Evolutionary conservation across 2,797 vertebrate species (phyloP).

Genomic region (Darevskia mixta): DNA sequence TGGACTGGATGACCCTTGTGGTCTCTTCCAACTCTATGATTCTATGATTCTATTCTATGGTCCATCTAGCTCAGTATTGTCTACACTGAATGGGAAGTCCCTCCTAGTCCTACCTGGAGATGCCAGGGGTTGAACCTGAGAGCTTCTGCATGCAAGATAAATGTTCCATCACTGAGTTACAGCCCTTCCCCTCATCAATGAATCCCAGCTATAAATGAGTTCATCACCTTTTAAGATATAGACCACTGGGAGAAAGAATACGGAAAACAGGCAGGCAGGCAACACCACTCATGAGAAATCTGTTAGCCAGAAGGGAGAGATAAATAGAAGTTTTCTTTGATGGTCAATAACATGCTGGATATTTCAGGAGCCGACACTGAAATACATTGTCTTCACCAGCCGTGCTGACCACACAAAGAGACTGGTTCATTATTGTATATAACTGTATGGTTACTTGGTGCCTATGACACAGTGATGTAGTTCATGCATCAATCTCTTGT

Average conservation of each 20-base stretch:
- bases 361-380: background rate
- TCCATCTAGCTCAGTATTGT: no score
- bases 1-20: no score
- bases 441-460: background rate
- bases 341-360: slow-evolving; percentile 1
- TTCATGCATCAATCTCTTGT: slow-evolving; percentile 39
- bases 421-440: slow-evolving; percentile 5
- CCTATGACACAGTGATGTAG: slow-evolving; percentile 44
- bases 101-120: no score
- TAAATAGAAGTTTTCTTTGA: background rate
- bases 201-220: background rate
- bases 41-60: no score
- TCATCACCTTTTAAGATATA: background rate
- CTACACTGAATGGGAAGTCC: no score
- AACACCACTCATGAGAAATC: background rate
- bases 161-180: no score
- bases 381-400: slow-evolving; percentile 19
- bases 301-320: background rate
- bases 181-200: no score
- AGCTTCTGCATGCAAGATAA: no score
- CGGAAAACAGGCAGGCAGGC: background rate
- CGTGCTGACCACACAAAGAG: background rate
- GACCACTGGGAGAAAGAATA: background rate
- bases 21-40: no score
- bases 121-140: fast-evolving